phyloP scores from a whole-genome alignment of 1,140 invertebrate species.

The Tetramorium simillimum region DNA sequence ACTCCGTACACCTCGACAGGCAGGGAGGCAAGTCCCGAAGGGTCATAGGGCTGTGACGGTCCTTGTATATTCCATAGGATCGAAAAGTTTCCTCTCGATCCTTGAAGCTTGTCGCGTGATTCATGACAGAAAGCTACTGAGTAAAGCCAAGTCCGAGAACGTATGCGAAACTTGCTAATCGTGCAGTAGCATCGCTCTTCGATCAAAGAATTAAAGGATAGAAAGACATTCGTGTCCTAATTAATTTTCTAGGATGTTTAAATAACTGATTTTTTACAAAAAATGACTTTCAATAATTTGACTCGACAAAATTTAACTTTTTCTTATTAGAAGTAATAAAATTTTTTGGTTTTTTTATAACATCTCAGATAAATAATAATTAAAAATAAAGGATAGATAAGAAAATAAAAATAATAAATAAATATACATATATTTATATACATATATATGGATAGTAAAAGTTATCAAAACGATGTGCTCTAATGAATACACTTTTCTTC shows the following conservation, averaged over 20 bases:
- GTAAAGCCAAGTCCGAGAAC: constrained; percentile 40
- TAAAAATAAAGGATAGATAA: neutral
- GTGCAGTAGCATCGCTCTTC: neutral
- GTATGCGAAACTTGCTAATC: constrained; percentile 22
- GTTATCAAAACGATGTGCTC: neutral
- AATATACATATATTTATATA: too few species aligned
- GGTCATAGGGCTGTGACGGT: constrained; percentile 46
- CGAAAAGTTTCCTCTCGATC: constrained; percentile 56
- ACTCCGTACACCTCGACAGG: constrained; percentile 23
- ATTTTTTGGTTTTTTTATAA: neutral
- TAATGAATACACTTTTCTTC: neutral
- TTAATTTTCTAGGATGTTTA: neutral
- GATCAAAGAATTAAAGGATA: neutral
- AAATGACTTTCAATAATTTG: neutral
- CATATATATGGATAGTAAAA: neutral
- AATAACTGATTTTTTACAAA: neutral
- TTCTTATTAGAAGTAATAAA: neutral
- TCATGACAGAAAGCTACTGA: constrained; percentile 20
- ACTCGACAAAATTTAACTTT: neutral
- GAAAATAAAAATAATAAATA: neutral
- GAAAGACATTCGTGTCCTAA: neutral
- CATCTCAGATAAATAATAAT: neutral
- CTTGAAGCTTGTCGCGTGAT: neutral
- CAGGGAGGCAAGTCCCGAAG: constrained; percentile 10
- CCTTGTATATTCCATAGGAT: constrained; percentile 58